Base-by-base conservation (phyloP, 2,797 vertebrate species). In the Gallinago solitaria region DNA sequence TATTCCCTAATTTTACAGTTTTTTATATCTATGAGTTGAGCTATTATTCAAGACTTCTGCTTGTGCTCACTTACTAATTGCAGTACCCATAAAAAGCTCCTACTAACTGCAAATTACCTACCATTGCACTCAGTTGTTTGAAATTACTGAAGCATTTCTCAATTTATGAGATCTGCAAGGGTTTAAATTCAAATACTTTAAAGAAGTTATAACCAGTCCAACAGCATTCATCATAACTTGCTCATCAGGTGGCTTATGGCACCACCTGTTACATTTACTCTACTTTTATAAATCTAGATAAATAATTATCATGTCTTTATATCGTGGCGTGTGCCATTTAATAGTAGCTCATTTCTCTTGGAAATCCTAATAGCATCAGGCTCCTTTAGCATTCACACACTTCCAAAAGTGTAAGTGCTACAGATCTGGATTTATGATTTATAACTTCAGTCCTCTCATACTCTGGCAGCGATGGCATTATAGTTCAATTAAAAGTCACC, bases 21-120 rank as follows among this genome's bases (percentile, higher is more conserved):
- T 96, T 91, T 89, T 80, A 43, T 79, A 27, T 89, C 53, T 56
- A 25, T 45, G 76, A 68, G 39, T 75, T 80, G 32, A 90, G 39
- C 74, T 93, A 53, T 95, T 94, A 75, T 75, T 95, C 81, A 92
- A 81, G 86, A 89, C 84, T 95, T 95, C 73, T 93, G 76, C 45
- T 93, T 95, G 45, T 11, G 20, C 56, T 96, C 53, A 57, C 79
- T 93, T 75, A 70, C 90, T 96, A 96, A 97, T 96, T 97, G 84
- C 86, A 89, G 47, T 54, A 78, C 54, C 87, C 81, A 73, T 97
- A 93, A 95, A 96, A 96, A 91, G 43, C 59, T 87, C 69, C 91
- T 80, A n/a, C 77, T 74, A 91, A 87, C 80, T 90, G 90, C 80
- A 94, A 93, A 96, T 96, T 95, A 78, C 69, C 67, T 82, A 78